Base-by-base conservation (phyloP, 2,888 invertebrate genomes). In the Theodoxus fluviatilis region DNA sequence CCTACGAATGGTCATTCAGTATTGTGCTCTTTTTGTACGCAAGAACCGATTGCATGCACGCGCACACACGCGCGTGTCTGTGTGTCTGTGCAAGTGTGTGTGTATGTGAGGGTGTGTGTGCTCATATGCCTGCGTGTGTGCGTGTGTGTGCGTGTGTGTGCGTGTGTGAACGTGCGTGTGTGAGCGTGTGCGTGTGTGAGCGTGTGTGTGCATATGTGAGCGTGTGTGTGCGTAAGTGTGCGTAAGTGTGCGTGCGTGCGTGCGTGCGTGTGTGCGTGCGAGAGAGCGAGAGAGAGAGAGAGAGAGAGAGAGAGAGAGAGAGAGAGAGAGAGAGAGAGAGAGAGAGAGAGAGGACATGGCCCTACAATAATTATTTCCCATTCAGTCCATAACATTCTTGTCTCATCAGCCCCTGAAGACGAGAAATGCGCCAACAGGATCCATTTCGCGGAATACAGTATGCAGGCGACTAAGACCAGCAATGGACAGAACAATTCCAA, bases 181-280 rank as follows among this genome's bases (percentile, higher is more conserved):
- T 9, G 52, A 22, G 52, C 4, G 52, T 52, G 52, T 9, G 52
- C 25, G 52, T 9, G 52, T 52, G 52, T 9, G 52, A 22, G 52
- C 25, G 52, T 52, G 52, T 52, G 52, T 52, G 52, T 52, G 52
- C 25, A 25, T 52, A 25, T 52, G 52, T 52, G 52, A 22, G 52
- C 25, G 52, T 52, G 52, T 52, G 52, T 52, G 52, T 52, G 52
- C 25, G 52, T n/a, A n/a, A n/a, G n/a, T n/a, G n/a, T n/a, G 57
- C 25, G 52, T 9, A 33, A 31, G 57, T 57, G 57, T 57, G 57
- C n/a, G 28, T 25, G 57, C n/a, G 25, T 25, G 28, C 25, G 52
- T 52, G 52, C 25, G 52, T 52, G 52, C 25, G 52, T 52, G 52
- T 52, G 52, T 52, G 52, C 25, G 52, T 52, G 52, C 25, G 52